Conservation (phyloP, 2,888 invertebrate genomes). For the Poecilus cupreus region DNA sequence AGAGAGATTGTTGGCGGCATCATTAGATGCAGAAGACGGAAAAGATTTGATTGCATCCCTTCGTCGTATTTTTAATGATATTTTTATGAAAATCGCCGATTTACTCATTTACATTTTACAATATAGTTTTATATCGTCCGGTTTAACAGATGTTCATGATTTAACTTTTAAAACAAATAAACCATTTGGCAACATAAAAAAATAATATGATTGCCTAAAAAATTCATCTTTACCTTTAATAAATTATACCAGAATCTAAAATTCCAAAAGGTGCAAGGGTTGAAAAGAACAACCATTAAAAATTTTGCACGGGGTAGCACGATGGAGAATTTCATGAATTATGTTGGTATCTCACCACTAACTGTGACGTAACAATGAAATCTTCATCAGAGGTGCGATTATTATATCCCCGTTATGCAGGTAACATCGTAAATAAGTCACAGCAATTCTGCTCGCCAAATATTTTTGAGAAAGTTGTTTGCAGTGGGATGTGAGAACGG, state of each 20-base stretch:
- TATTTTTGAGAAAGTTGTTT: neutral
- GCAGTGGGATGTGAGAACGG: neutral
- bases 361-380: conserved; percentile 27
- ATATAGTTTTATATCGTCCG: neutral
- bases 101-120: conserved; percentile 27
- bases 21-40: conserved; percentile 1
- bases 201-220: too few species aligned
- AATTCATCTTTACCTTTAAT: neutral
- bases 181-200: neutral
- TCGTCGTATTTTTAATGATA: conserved; percentile 38
- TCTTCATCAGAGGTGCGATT: conserved; percentile 32
- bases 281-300: conserved; percentile 24
- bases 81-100: conserved; percentile 45
- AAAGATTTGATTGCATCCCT: conserved; percentile 42
- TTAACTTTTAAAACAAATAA: conserved; percentile 3
- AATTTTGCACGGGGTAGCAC: conserved; percentile 32
- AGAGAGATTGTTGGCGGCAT: neutral
- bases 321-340: conserved; percentile 9
- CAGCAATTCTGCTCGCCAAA: conserved; percentile 6
- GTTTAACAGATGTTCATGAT: neutral
- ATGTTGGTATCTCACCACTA: conserved; percentile 28
- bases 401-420: neutral
- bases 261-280: conserved; percentile 20
- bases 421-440: conserved; percentile 28
- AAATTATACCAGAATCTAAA: neutral